Evolutionary conservation across 2,888 invertebrate genomes (phyloP), one percentile per base, ranked within the genome.

Genomic region (Rambutsinella grinnellia): DNA sequence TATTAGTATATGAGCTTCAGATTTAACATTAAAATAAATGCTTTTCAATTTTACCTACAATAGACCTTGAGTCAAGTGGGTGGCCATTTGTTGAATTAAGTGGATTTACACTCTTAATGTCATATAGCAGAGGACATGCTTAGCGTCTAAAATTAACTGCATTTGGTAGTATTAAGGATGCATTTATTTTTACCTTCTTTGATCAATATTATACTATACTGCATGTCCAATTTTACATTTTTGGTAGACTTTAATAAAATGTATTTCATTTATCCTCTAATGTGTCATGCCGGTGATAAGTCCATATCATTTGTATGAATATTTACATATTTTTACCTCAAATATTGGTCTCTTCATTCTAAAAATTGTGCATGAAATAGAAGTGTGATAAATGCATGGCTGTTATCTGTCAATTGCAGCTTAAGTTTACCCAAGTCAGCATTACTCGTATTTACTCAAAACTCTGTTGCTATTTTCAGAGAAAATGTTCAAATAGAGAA

Each of bases 321-420:
- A 8, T 36, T 36, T 36, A 36, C 36, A 36, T 36, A 13, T 5
- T 36, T 8, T 36, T 36, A 36, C 13, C 36, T 36, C 36, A n/a
- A n/a, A n/a, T n/a, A n/a, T n/a, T n/a, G 54, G 5, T 54, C 3
- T 54, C 54, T 54, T n/a, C 17, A 6, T 10, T 13, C 2, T 21
- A 3, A 15, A 19, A 23, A 19, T 21, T 26, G 24, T 19, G 24
- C 65, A 65, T 65, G 54, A 53, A 23, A 65, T 53, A 17, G 24
- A 28, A 65, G 44, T 65, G 65, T 65, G 65, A 56, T 44, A 23
- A 3, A 36, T 54, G 44, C 54, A 47, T 63, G 63, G n/a, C n/a
- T n/a, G n/a, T n/a, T n/a, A n/a, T n/a, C n/a, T n/a, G n/a, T n/a
- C n/a, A n/a, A n/a, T n/a, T n/a, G n/a, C n/a, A n/a, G n/a, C n/a